Percentiles rank a stretch among this genome's conserved stretches.
Conservation (phyloP, 2,888 invertebrate species). For the Laspeyria flexula region DNA sequence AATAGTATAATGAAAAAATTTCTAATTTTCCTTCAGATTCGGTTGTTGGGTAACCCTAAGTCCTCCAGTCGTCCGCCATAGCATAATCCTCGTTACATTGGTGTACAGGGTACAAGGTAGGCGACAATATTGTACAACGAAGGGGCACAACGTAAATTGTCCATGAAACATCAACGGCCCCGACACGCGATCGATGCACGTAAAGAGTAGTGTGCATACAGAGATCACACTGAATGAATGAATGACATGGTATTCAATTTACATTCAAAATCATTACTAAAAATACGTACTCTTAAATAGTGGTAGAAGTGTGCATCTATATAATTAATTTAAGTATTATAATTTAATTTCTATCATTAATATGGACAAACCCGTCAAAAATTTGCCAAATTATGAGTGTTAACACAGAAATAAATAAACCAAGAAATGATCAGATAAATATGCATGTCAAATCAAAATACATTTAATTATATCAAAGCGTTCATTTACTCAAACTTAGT, state of each 20-base stretch:
- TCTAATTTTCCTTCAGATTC: not conserved
- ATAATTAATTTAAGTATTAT: no score
- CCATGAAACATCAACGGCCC: slow-evolving; percentile 46
- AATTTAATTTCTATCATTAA: no score
- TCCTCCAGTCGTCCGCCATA: not conserved
- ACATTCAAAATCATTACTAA: not conserved
- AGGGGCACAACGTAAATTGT: slow-evolving; percentile 38
- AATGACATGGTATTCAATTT: not conserved
- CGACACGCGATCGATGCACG: slow-evolving; percentile 28
- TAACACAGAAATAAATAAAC: no score
- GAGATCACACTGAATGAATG: slow-evolving; percentile 8
- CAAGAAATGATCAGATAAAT: no score
- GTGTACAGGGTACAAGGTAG: slow-evolving; percentile 2
- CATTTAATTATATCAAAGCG: no score
- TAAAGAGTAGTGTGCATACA: slow-evolving; percentile 24
- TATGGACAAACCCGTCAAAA: no score
- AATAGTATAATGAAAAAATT: no score
- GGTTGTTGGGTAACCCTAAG: not conserved
- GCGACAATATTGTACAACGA: slow-evolving; percentile 33
- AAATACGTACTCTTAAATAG: no score
- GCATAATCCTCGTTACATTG: slow-evolving; percentile 13
- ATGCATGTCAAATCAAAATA: no score
- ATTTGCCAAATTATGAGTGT: no score
- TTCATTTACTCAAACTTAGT: no score
- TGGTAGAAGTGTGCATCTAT: no score